Evolutionary conservation across 1,140 invertebrate species (phyloP).

Genomic region (Drosophila yakuba): DNA sequence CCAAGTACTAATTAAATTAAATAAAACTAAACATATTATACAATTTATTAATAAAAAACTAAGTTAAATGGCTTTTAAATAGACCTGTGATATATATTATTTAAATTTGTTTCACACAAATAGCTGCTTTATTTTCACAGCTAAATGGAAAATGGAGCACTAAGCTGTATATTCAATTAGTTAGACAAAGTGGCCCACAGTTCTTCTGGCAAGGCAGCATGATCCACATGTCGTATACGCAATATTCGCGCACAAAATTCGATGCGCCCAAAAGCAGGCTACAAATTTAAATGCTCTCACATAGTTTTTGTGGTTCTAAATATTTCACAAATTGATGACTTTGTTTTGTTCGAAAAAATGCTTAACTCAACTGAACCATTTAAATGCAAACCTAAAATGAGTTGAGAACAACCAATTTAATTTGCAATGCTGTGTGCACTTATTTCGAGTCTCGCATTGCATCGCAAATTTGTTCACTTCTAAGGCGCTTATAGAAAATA

Average conservation of each 20-base stretch:
- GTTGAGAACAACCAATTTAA: conserved; percentile 1
- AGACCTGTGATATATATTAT: neutral
- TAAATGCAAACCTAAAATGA: neutral
- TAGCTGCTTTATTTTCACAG: neutral
- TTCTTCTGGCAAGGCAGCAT: neutral
- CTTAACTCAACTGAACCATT: neutral
- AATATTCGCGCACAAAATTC: neutral
- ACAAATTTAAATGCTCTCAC: neutral
- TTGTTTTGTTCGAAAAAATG: conserved; percentile 12
- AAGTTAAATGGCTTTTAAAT: neutral
- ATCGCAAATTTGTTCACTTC: conserved; percentile 1
- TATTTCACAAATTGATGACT: conserved; percentile 10
- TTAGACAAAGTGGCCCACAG: neutral
- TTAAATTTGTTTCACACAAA: neutral
- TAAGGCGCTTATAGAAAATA: conserved; percentile 15
- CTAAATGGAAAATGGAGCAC: neutral
- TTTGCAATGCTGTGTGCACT: neutral
- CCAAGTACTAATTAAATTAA: neutral
- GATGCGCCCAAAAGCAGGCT: conserved; percentile 29
- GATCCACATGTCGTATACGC: conserved; percentile 15
- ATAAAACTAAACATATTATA: neutral
- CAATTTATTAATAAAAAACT: neutral
- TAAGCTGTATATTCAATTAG: conserved; percentile 2
- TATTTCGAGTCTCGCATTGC: neutral
- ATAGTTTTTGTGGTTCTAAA: neutral